These are phyloP conservation scores for Anguilla obscura DNA, from an alignment of 2,797 vertebrate genomes.

Conservation along the genomic window DNA sequence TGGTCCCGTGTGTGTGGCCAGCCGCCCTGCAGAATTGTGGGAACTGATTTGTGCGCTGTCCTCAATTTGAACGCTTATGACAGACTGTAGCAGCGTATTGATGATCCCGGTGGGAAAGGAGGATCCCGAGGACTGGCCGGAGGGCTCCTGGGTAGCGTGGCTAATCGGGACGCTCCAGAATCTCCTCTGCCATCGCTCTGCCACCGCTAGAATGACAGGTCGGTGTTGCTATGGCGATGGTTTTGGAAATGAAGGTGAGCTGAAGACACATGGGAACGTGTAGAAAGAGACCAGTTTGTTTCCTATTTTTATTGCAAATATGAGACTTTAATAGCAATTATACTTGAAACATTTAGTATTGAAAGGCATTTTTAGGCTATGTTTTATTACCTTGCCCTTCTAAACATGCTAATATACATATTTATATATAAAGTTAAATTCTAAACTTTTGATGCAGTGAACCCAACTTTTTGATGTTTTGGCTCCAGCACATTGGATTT, in stretches of 20 bases:
- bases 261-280: slow-evolving; percentile 18
- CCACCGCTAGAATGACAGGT: slow-evolving; percentile 7
- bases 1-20: slow-evolving; percentile 41
- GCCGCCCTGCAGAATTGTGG: slow-evolving; percentile 37
- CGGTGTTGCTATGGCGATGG: slow-evolving; percentile 52
- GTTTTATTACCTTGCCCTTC: background rate
- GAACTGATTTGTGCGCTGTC: slow-evolving; percentile 35
- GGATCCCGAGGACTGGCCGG: slow-evolving; percentile 4
- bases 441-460: background rate
- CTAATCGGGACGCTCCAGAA: slow-evolving; percentile 38
- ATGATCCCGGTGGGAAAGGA: slow-evolving; percentile 32
- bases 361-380: background rate
- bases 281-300: slow-evolving; percentile 40
- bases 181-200: background rate
- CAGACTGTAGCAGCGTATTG: slow-evolving; percentile 37
- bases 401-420: background rate
- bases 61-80: slow-evolving; percentile 44
- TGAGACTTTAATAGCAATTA: background rate
- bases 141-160: slow-evolving; percentile 33
- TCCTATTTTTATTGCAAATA: slow-evolving; percentile 33
- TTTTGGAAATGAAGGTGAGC: slow-evolving; percentile 26
- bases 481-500: background rate
- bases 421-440: background rate
- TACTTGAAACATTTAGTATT: background rate
- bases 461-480: background rate